Conservation (phyloP, 2,113 vertebrate species). For the Cephalophus harveyi region DNA sequence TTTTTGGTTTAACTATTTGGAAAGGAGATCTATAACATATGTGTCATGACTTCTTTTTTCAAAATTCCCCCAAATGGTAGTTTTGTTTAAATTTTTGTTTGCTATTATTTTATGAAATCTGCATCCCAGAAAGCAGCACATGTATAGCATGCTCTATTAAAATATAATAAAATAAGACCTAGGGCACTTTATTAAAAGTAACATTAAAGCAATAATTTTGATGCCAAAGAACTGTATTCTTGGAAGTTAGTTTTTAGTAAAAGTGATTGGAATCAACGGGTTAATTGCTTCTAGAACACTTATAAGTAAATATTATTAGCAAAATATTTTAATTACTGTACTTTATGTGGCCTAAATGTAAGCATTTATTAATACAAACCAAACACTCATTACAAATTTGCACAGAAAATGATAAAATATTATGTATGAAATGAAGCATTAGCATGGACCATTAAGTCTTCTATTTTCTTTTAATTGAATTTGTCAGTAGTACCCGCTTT, state of each 20-base stretch:
- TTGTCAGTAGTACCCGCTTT: conserved; percentile 96
- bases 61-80: conserved; percentile 64
- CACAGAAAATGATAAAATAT: conserved; percentile 93
- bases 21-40: conserved; percentile 75
- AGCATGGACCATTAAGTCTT: conserved; percentile 95
- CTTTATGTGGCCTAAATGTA: conserved; percentile 83
- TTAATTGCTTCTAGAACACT: conserved; percentile 76
- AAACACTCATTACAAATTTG: conserved; percentile 89
- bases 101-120: conserved; percentile 70
- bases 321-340: conserved; percentile 86
- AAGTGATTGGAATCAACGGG: conserved; percentile 67
- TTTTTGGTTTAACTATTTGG: conserved; percentile 74
- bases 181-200: conserved; percentile 42
- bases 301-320: conserved; percentile 80
- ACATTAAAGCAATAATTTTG: conserved; percentile 62
- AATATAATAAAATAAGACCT: conserved; percentile 63
- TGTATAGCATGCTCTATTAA: conserved; percentile 55
- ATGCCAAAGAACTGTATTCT: conserved; percentile 64
- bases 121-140: conserved; percentile 54
- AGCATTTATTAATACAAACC: conserved; percentile 88
- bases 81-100: conserved; percentile 72
- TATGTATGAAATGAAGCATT: conserved; percentile 96
- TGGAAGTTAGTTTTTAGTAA: conserved; percentile 55
- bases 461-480: conserved; percentile 97
- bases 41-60: conserved; percentile 51